Conservation (phyloP, 2,888 invertebrate species). For the Ptilodon capucinus region DNA sequence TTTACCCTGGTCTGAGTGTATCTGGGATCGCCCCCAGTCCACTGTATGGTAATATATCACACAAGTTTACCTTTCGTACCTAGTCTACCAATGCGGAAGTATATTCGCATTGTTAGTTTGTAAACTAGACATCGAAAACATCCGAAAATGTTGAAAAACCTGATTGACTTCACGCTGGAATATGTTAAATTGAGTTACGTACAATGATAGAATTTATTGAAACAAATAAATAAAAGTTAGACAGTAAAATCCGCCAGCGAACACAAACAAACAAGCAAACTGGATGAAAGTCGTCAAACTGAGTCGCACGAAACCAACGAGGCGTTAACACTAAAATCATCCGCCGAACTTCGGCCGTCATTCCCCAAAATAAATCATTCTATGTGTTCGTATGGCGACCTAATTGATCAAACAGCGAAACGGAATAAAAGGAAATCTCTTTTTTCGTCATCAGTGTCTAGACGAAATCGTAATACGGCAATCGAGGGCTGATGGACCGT, state of each 20-base stretch:
- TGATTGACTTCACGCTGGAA: not conserved
- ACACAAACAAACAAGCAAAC: not conserved
- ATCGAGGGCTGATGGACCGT: not conserved
- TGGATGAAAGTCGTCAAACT: not conserved
- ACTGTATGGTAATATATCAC: no score
- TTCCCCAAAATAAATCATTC: not conserved
- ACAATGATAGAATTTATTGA: not conserved
- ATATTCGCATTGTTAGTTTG: not conserved
- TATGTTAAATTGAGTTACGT: not conserved
- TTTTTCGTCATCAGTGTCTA: slow-evolving; percentile 3
- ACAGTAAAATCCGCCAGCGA: not conserved
- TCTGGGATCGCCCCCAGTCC: no score
- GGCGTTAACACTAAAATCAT: not conserved
- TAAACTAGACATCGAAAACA: no score
- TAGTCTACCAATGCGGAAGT: no score
- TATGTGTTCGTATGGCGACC: not conserved
- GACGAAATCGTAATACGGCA: slow-evolving; percentile 1
- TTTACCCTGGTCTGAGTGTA: no score
- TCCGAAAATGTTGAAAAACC: no score
- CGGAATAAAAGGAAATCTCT: not conserved
- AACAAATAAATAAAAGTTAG: not conserved
- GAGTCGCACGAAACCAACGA: not conserved
- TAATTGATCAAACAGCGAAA: not conserved
- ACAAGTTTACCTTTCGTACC: no score
- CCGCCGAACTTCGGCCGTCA: not conserved